Conservation (phyloP, 2,888 invertebrate species). For the Neuroscelio doddi region DNA sequence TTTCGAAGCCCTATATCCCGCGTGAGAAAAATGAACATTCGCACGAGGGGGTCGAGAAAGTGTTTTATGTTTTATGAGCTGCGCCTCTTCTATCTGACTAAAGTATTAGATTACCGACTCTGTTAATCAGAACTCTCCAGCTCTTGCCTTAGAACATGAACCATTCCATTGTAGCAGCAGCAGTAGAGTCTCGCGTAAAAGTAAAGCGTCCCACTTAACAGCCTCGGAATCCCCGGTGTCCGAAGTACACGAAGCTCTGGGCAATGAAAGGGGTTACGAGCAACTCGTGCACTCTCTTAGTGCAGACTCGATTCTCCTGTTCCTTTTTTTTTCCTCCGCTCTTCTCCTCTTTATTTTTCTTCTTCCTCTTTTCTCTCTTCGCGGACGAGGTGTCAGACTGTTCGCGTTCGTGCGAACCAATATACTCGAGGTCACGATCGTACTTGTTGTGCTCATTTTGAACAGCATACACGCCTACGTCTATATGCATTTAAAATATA, state of each 20-base stretch:
- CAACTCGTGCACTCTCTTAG: constrained; percentile 22
- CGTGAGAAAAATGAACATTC: too few species aligned
- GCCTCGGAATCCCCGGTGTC: constrained; percentile 39
- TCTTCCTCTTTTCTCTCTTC: constrained; percentile 40
- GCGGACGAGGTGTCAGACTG: constrained; percentile 62
- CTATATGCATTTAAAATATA: constrained; percentile 70
- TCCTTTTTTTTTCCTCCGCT: constrained; percentile 23
- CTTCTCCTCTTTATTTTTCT: constrained; percentile 19
- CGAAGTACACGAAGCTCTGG: constrained; percentile 27
- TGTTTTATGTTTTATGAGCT: neutral
- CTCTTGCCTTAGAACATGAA: neutral
- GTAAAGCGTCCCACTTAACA: constrained; percentile 34
- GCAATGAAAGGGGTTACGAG: constrained; percentile 48
- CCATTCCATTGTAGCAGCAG: constrained; percentile 16
- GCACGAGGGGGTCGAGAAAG: too few species aligned
- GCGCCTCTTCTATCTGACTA: neutral
- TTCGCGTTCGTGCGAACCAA: constrained; percentile 60
- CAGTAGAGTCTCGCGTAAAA: too few species aligned
- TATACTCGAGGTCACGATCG: constrained; percentile 53
- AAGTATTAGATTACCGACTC: constrained; percentile 13
- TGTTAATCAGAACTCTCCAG: constrained; percentile 21
- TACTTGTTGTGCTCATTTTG: constrained; percentile 65
- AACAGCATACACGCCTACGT: constrained; percentile 69
- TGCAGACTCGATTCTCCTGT: constrained; percentile 21
- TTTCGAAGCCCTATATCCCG: too few species aligned